Base-by-base conservation (phyloP, 2,113 vertebrate genomes). In the Thunnus thynnus region DNA sequence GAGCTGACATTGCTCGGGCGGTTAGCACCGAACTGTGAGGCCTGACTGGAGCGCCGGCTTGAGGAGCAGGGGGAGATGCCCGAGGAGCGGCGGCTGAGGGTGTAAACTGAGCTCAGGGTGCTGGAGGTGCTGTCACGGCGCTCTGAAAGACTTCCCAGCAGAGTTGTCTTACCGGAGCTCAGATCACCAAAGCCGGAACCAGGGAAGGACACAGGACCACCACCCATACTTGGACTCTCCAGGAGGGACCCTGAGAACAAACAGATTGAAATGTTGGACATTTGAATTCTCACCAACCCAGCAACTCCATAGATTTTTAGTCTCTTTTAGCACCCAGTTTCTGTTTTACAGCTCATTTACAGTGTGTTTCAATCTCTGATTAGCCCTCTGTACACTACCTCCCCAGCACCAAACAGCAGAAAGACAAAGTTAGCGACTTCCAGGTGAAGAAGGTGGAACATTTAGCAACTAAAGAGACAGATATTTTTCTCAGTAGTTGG, bases 11-110 rank as follows among this genome's bases (percentile, higher is more conserved):
- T 97, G 0, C 95, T 95, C 76, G 95, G 95, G 0, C 83, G 95
- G 75, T 96, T 94, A 16, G 94, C 92, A 54, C 96, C 95, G 0
- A 87, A 92, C 76, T 97, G 96, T 0, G 97, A 99, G 1, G 96
- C 92, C 13, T 97, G 95, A 1, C 96, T 98, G 77, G 97, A 97
- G 72, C 96, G 95, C 2, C 97, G 96, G 91, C 97, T 98, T 20
- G 97, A 98, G 91, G 95, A 97, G 91, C 97, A 97, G 41, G 95
- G 98, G 2, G 97, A 98, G 94, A 97, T 97, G 76, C 97, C 97
- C 3, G 97, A 99, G 61, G 97, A 99, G 76, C 97, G 95, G 52
- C 97, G 96, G 90, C 97, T 98, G 87, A 94, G 75, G 25, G 96
- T 96, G 94, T 97, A 97, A 54, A 95, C 95, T 1, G 97, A 99